These are phyloP conservation scores for Odontophorus gujanensis DNA, from an alignment of 2,113 vertebrate species.

Conservation along the genomic window DNA sequence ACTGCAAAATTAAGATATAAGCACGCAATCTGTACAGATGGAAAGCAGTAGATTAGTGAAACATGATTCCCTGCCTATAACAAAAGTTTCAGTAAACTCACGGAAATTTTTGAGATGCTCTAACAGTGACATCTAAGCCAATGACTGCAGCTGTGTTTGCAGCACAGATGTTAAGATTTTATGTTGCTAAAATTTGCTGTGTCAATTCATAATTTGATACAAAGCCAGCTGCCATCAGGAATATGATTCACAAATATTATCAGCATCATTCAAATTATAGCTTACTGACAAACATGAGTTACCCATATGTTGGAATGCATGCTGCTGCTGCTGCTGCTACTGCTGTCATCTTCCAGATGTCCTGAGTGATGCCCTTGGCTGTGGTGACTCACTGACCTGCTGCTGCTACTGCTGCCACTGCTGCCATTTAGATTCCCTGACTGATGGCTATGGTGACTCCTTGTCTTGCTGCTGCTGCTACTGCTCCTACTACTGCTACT, in stretches of 20 bases:
- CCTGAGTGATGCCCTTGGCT: neutral
- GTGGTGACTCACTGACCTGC: neutral
- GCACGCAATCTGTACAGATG: neutral
- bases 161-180: neutral
- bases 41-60: neutral
- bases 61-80: neutral
- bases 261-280: neutral
- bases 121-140: neutral
- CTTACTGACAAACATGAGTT: neutral
- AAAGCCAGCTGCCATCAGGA: neutral
- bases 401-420: neutral
- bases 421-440: neutral
- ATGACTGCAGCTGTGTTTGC: neutral
- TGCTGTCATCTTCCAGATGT: neutral
- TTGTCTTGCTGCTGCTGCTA: accelerated
- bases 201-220: neutral
- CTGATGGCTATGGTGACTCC: neutral
- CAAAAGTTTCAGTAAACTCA: neutral
- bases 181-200: neutral
- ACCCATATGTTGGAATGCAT: slow-evolving; percentile 40
- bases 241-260: neutral
- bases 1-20: neutral
- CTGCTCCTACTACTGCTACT: accelerated
- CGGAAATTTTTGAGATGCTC: neutral
- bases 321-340: neutral